Evolutionary conservation across 2,797 vertebrate genomes (phyloP).

Genomic region (Otus scops): DNA sequence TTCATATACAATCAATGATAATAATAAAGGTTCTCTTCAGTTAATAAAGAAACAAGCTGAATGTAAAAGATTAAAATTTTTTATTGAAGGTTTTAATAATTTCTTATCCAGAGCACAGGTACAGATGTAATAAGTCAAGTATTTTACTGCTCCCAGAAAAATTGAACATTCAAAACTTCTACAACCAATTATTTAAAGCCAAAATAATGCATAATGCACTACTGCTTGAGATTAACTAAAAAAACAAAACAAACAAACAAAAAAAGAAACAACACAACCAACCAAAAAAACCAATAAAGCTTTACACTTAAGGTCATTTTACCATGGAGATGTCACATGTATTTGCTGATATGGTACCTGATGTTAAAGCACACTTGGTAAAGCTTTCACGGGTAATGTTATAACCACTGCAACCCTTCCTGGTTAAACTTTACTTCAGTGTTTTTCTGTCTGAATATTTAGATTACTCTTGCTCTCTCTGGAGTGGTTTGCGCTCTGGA

Average conservation of each 20-base stretch:
- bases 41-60: neutral
- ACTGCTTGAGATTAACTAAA: neutral
- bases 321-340: neutral
- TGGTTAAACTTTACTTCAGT: neutral
- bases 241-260: neutral
- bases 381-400: neutral
- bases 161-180: neutral
- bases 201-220: neutral
- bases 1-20: neutral
- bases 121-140: neutral
- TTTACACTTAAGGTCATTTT: neutral
- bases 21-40: neutral
- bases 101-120: neutral
- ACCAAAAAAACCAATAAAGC: neutral
- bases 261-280: neutral
- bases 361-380: neutral
- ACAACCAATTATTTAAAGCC: neutral
- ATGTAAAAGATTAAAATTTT: neutral
- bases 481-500: slow-evolving; percentile 67
- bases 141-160: neutral
- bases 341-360: neutral
- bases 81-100: neutral
- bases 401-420: neutral
- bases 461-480: slow-evolving; percentile 34
- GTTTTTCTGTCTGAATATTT: neutral